These are phyloP conservation scores for Oncorhynchus clarkii DNA, from an alignment of 2,113 vertebrate genomes.

Conservation along the genomic window DNA sequence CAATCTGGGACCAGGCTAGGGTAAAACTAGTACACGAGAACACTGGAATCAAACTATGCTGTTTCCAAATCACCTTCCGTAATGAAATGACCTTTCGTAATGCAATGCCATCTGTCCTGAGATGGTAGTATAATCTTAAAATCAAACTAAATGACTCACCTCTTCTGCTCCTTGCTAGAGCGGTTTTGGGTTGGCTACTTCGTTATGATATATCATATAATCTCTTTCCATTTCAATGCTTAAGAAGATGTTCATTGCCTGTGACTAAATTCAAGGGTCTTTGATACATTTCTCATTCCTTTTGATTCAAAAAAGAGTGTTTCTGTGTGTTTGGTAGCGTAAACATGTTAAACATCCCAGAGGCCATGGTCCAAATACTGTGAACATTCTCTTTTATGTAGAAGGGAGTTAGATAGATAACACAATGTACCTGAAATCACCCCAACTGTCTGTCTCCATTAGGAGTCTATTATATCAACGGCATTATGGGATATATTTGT, in stretches of 20 bases:
- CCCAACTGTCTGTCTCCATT: neutral
- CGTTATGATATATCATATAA: slow-evolving; percentile 23
- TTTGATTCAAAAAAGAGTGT: neutral
- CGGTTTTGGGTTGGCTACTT: too few relatives aligned
- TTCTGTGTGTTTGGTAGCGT: neutral
- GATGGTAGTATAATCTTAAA: too few relatives aligned
- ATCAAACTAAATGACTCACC: too few relatives aligned
- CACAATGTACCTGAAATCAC: slow-evolving; percentile 17
- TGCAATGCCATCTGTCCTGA: too few relatives aligned
- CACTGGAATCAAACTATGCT: too few relatives aligned
- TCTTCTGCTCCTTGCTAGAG: too few relatives aligned
- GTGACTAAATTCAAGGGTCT: neutral
- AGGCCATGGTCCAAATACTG: neutral
- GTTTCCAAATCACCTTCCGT: too few relatives aligned
- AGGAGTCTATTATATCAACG: neutral
- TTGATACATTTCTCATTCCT: neutral
- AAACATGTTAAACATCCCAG: neutral
- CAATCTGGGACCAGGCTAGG: too few relatives aligned
- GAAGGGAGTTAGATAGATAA: neutral
- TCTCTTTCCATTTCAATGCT: slow-evolving; percentile 27
- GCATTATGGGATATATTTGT: neutral
- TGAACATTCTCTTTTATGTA: slow-evolving; percentile 8
- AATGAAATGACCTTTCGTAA: too few relatives aligned
- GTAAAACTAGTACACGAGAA: too few relatives aligned
- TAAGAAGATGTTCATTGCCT: neutral